These are phyloP conservation scores for Crotalus viridis DNA, from an alignment of 2,113 vertebrate species.

Conservation along the genomic window DNA sequence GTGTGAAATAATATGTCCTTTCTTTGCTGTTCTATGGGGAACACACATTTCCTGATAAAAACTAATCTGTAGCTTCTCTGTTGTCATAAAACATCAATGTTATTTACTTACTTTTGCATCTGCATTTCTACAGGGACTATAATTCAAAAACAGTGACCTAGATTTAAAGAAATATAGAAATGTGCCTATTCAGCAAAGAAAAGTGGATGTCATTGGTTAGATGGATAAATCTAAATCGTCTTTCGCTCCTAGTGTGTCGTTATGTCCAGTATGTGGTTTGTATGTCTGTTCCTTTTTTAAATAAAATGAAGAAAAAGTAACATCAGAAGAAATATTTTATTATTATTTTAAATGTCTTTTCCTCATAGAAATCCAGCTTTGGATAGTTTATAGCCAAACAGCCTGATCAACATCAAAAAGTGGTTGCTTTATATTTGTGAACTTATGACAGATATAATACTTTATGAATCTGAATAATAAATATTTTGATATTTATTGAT, in stretches of 20 bases:
- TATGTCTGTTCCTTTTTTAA: not conserved
- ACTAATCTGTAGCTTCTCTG: not conserved
- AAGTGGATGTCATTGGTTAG: not conserved
- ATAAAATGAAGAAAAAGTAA: not conserved
- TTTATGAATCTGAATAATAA: slow-evolving; percentile 42
- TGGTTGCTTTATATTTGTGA: slow-evolving; percentile 4
- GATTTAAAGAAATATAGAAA: rapidly evolving
- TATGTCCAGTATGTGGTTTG: not conserved
- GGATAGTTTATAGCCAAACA: not conserved
- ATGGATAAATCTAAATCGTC: not conserved
- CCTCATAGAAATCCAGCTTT: slow-evolving; percentile 15
- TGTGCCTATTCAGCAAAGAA: not conserved
- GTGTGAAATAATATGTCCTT: not conserved
- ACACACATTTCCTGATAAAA: not conserved
- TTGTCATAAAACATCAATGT: not conserved
- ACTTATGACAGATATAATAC: not conserved
- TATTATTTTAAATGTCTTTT: slow-evolving; percentile 16
- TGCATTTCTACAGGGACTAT: not conserved
- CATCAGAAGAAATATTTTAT: not conserved
- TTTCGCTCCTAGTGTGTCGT: rapidly evolving
- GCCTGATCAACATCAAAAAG: not conserved
- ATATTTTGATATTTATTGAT: not conserved
- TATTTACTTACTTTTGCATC: not conserved
- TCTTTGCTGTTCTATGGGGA: not conserved
- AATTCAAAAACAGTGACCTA: not conserved